phyloP scores from a whole-genome alignment of 35 echinoderm and acorn worm genomes.

The Apostichopus parvimensis region DNA sequence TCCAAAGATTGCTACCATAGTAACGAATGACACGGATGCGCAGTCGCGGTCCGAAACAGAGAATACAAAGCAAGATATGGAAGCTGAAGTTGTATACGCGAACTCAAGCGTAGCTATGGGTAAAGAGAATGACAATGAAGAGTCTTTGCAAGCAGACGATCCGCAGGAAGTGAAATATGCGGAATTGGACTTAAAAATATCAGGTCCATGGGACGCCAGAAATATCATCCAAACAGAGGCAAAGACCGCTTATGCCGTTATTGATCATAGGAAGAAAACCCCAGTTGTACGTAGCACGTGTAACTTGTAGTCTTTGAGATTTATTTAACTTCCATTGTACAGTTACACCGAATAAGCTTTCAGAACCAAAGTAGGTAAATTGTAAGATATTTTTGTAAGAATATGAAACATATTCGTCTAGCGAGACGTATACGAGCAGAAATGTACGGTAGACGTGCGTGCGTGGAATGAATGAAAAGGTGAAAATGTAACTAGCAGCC shows the following conservation, averaged over 20 bases:
- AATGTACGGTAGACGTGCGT: too few relatives aligned
- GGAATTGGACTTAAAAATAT: slow-evolving; percentile 22
- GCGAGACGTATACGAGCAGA: too few relatives aligned
- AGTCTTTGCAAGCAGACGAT: too few relatives aligned
- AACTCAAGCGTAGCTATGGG: neutral
- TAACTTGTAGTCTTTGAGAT: neutral
- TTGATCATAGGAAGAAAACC: slow-evolving; percentile 32
- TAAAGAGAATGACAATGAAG: neutral
- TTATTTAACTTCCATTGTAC: neutral
- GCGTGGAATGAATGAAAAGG: too few relatives aligned
- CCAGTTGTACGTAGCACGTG: neutral
- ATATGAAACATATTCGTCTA: too few relatives aligned
- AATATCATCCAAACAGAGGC: neutral
- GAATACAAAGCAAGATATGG: neutral
- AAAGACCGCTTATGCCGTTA: slow-evolving; percentile 29
- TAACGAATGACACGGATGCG: neutral
- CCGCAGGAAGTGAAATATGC: neutral
- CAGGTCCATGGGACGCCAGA: slow-evolving; percentile 28
- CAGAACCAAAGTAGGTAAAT: slow-evolving; percentile 1
- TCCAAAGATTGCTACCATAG: too few relatives aligned
- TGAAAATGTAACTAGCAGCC: too few relatives aligned
- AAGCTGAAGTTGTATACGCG: neutral
- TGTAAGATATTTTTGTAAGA: too few relatives aligned
- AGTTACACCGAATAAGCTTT: slow-evolving; percentile 28
- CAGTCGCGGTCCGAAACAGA: neutral